Base-by-base conservation (phyloP, 2,113 vertebrate species). In the Alaudala cheleensis region DNA sequence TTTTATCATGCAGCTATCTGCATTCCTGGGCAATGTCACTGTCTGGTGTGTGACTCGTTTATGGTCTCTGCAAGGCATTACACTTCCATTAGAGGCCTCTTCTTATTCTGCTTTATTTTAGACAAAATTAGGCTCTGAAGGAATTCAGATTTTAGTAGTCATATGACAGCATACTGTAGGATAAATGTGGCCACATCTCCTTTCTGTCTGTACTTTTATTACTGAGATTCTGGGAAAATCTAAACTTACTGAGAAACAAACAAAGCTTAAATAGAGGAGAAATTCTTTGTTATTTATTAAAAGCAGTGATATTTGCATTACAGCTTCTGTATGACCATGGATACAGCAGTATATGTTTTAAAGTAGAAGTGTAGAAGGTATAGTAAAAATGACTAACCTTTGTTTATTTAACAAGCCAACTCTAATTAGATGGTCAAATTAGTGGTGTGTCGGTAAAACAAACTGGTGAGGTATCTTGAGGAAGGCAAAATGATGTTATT, bases 1-100 rank as follows among this genome's bases (percentile, higher is more conserved):
- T 87, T 92, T 87, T 81, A 45, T 80, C 34, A 1, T 70, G 53
- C 47, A 78, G 78, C 65, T 94, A 47, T 96, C 80, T 94, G 61
- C 70, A 45, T 93, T 94, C 85, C 88, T 92, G 95, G 78, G n/a
- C 67, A 92, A 39, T 88, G 69, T 94, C 94, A 87, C 47, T 94
- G 90, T 89, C 86, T 91, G 58, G 3, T 70, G 6, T 34, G n/a
- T 80, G 92, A 95, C 65, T 94, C 88, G 80, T 67, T 81, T 82
- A 80, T 33, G 62, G 39, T 67, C 21, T 92, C 42, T 80, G 25
- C 0, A 1, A 88, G 94, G 56, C 40, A 83, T 82, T 88, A n/a
- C 81, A 33, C 19, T 88, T 83, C 40, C 40, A 23, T 93, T 91
- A 81, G 28, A 90, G 31, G 22, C 39, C 6, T 82, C 22, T 82